Evolutionary conservation across 2,113 vertebrate species (phyloP), one percentile per base, ranked within the genome.

Genomic region (Callipepla squamata): DNA sequence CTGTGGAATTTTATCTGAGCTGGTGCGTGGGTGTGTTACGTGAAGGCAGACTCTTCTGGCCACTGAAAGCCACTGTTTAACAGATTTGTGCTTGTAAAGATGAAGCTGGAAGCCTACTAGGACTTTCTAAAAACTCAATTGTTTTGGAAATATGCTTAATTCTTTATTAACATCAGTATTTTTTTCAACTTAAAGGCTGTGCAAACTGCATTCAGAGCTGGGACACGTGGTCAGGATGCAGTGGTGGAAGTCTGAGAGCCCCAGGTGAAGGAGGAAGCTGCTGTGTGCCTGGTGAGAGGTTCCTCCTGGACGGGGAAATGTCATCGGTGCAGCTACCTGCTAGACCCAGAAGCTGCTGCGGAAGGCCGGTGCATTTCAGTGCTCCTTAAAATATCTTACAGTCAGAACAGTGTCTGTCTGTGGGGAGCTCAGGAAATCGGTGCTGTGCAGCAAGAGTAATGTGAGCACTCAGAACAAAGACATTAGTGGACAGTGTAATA

Each of bases 241-340:
- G 5, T 6, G 1, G 5, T 28, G 25, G 47, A 14, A 21, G 32
- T 22, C 13, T 11, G 28, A 32, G 40, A 45, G 40, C 63, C 28
- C 19, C 63, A 32, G 8, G 12, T 6, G 30, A 15, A 45, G 16
- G 12, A 21, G 63, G 28, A 32, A 23, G 61, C 50, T 62, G 62
- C 5, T 2, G 2, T 6, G 4, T 0, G 3, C 1, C 12, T 22
- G 23, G 42, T 5, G 16, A 3, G 50, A 22, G 2, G 28, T 11
- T 62, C 57, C 75, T 69, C 16, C 40, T 21, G 51, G 61, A 22
- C 70, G 13, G 47, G 40, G 50, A 4, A 23, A 7, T 1, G 0
- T 5, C 3, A 0, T 1, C 28, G 1, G 9, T 30, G 38, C 16
- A 0, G 0, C 76, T 48, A 1, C 6, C 18, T 45, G 74, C 67